phyloP scores from a whole-genome alignment of 2,797 vertebrate genomes.

The Brotogeris chrysoptera region DNA sequence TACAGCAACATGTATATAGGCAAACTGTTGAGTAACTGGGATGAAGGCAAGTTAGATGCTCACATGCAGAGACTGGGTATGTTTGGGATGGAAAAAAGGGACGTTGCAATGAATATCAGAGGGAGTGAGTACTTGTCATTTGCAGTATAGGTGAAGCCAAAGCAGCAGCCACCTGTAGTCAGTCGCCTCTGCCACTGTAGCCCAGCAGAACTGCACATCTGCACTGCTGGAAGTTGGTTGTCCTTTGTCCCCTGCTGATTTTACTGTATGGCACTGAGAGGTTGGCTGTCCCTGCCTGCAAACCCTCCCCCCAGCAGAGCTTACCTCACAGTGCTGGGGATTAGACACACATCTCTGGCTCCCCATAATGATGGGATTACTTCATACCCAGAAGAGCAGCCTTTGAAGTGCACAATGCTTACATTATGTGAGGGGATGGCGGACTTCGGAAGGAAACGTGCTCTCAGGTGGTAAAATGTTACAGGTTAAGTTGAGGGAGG shows the following conservation, averaged over 20 bases:
- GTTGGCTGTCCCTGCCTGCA: not conserved
- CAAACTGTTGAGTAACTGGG: not conserved
- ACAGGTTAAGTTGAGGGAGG: not conserved
- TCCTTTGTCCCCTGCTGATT: fast-evolving
- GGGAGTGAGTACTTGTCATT: fast-evolving
- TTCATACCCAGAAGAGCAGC: not conserved
- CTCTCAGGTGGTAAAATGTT: fast-evolving
- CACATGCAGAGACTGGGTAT: not conserved
- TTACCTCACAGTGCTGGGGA: not conserved
- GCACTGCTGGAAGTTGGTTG: fast-evolving
- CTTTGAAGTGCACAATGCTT: slow-evolving; percentile 13
- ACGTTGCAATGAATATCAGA: too few species aligned
- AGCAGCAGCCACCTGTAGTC: fast-evolving
- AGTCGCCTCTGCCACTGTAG: fast-evolving
- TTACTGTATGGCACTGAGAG: fast-evolving
- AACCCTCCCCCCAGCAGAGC: not conserved
- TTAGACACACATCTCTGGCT: slow-evolving; percentile 16
- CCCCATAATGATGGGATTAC: not conserved
- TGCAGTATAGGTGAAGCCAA: not conserved
- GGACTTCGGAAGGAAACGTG: fast-evolving
- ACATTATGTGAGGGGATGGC: not conserved
- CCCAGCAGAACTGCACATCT: not conserved
- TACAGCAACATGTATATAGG: not conserved
- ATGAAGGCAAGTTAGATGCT: not conserved
- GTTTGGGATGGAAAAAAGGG: not conserved